Evolutionary conservation across 2,797 vertebrate genomes (phyloP), one percentile per base, ranked within the genome.

Genomic region (Poeciliopsis turneri): DNA sequence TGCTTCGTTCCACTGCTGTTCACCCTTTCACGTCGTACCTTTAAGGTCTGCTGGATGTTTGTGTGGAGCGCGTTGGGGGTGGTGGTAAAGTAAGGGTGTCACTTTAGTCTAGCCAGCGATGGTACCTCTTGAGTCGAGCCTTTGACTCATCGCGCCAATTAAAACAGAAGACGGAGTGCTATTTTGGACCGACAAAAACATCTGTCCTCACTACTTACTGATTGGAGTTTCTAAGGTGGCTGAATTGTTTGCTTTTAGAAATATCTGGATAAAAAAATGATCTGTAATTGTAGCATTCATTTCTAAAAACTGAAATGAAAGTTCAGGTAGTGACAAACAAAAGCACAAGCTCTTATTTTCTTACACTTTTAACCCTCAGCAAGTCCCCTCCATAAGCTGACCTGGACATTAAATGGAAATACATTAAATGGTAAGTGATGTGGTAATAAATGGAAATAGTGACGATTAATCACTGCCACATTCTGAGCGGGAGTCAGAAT

Each of bases 151-250:
- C 79, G 78, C 81, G 94, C 94, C 94, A 95, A 88, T 94, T 88
- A 95, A 94, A 95, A 94, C 89, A 91, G 80, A 87, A 77, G 86
- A 78, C 74, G 77, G 81, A 84, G 86, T 77, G 77, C 92, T 79
- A 86, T 87, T 86, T 89, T 85, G 89, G 81, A 90, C 92, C 94
- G 94, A 95, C 93, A 95, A 93, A 93, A 96, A 95, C 94, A 95
- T 95, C 92, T 95, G 93, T 91, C 92, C 90, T 80, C 90, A 93
- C 88, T 91, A 89, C 92, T 90, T 93, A 92, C 86, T 90, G 91
- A 92, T 75, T 83, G 47, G 57, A 87, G 80, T 57, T 80, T 81
- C 73, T 76, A 69, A 84, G 85, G 86, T 78, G 81, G 84, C 77
- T 78, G 82, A 82, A 75, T 73, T 79, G 78, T 74, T 70, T 28